A percentile compares a stretch with the other conserved stretches of the same genome.
Conservation (phyloP, 2,797 vertebrate species). For the Sebastes kiyomatsui region DNA sequence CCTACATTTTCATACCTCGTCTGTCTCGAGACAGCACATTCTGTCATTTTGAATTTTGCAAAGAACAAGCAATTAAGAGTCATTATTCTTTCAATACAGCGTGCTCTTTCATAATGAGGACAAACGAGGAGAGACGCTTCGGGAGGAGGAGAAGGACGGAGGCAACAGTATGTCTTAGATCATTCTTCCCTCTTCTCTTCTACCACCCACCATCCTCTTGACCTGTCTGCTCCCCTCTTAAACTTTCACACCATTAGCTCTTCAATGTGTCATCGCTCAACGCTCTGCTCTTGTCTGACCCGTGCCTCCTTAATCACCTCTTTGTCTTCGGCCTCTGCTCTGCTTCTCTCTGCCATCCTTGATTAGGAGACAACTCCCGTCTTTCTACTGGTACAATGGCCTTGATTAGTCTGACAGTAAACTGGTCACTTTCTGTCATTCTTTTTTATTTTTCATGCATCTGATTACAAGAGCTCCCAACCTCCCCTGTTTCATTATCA, state of each 20-base stretch:
- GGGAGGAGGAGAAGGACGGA: background rate
- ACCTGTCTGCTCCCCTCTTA: background rate
- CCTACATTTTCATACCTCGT: conserved; percentile 34
- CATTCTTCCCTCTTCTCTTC: background rate
- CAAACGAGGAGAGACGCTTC: conserved; percentile 28
- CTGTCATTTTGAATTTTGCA: conserved; percentile 12
- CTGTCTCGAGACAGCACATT: conserved; percentile 23
- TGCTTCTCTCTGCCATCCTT: conserved; percentile 24
- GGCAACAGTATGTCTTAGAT: conserved; percentile 1
- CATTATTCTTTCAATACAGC: conserved; percentile 49
- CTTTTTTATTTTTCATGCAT: conserved; percentile 4
- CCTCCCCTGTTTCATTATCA: background rate
- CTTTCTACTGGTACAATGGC: conserved; percentile 36
- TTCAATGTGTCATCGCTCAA: conserved; percentile 5
- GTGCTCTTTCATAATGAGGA: conserved; percentile 44
- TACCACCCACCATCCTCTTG: background rate
- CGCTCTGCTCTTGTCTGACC: conserved; percentile 14
- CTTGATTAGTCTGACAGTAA: conserved; percentile 48
- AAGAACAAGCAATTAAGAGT: conserved; percentile 52
- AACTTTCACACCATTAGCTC: conserved; percentile 21
- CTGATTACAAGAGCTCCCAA: conserved; percentile 24
- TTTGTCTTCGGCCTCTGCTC: conserved; percentile 11
- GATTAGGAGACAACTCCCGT: conserved; percentile 28
- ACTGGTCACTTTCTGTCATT: background rate
- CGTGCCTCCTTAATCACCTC: conserved; percentile 19